Conservation (phyloP, 2,113 vertebrate genomes). For the Cathartes aura region DNA sequence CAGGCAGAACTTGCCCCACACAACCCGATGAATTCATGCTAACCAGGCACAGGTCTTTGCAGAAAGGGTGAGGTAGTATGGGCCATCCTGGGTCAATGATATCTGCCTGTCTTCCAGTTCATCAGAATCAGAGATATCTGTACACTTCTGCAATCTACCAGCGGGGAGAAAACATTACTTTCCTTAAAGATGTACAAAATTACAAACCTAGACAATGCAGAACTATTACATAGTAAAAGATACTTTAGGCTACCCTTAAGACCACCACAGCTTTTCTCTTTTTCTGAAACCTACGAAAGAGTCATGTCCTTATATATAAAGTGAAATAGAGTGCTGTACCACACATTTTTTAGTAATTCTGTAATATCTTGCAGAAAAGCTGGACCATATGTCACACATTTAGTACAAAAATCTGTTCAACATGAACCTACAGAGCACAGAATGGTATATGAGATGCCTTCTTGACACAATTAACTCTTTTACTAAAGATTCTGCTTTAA, state of each 20-base stretch:
- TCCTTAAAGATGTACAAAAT: not conserved
- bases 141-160: not conserved
- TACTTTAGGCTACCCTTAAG: not conserved
- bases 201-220: not conserved
- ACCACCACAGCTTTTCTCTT: not conserved
- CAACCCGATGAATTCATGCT: rapidly evolving
- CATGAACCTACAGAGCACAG: not conserved
- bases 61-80: rapidly evolving
- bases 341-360: not conserved
- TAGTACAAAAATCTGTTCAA: not conserved
- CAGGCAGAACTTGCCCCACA: not conserved
- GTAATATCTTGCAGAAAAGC: too few relatives aligned
- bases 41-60: rapidly evolving
- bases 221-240: not conserved
- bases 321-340: not conserved
- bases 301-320: not conserved
- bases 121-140: not conserved
- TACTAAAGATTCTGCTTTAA: not conserved
- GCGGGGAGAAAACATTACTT: not conserved
- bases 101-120: not conserved
- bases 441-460: not conserved
- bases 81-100: not conserved
- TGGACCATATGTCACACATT: not conserved
- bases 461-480: not conserved
- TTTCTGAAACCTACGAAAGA: not conserved